These are phyloP conservation scores for Sturmia bella DNA, from an alignment of 2,888 invertebrate species.

Conservation along the genomic window DNA sequence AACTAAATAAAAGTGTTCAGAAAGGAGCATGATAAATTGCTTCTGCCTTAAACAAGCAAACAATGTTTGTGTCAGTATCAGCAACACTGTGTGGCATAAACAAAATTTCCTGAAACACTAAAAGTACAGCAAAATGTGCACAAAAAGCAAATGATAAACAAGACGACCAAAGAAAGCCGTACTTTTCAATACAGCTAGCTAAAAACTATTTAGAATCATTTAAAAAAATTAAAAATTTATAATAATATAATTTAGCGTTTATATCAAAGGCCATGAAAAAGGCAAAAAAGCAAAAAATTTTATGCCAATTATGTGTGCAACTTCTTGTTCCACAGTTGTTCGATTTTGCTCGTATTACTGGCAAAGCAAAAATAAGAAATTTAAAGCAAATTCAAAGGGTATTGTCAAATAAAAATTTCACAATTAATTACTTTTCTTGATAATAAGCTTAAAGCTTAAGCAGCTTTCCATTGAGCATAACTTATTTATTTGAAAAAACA, in stretches of 20 bases:
- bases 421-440: background rate
- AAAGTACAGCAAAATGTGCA: background rate
- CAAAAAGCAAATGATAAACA: background rate
- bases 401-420: too few relatives aligned
- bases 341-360: too few relatives aligned
- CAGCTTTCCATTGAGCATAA: slow-evolving; percentile 4
- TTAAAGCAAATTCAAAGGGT: too few relatives aligned
- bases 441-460: background rate
- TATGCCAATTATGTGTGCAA: too few relatives aligned
- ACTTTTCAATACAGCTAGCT: too few relatives aligned
- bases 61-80: background rate
- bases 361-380: too few relatives aligned
- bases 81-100: background rate
- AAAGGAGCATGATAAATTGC: slow-evolving; percentile 54
- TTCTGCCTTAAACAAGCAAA: slow-evolving; percentile 1
- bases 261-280: too few relatives aligned
- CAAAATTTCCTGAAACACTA: slow-evolving; percentile 23
- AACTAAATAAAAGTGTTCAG: slow-evolving; percentile 36
- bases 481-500: background rate
- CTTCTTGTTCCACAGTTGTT: too few relatives aligned
- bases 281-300: too few relatives aligned
- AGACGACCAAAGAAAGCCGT: slow-evolving; percentile 16
- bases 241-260: too few relatives aligned
- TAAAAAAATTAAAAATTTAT: too few relatives aligned
- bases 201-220: too few relatives aligned